Percentiles rank a stretch among this genome's conserved stretches.
Conservation (phyloP, 2,888 invertebrate genomes). For the Dasypogon diadema region DNA sequence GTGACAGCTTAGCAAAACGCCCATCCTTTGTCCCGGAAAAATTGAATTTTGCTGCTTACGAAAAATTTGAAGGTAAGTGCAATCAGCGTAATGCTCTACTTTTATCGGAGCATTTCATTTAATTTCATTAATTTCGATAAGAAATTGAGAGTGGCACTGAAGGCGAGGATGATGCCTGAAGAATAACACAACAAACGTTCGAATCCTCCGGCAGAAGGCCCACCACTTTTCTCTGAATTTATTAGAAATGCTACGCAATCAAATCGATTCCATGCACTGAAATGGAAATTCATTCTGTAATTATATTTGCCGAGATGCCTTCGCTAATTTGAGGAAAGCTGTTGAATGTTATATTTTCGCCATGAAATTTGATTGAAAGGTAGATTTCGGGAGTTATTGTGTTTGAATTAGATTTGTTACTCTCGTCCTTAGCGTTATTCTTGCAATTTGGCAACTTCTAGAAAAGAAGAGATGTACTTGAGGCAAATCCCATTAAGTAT, state of each 20-base stretch:
- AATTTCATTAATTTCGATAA: conserved; percentile 39
- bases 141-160: conserved; percentile 24
- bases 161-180: no score
- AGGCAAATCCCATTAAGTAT: no score
- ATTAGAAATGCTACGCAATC: conserved; percentile 23
- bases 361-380: background rate
- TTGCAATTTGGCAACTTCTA: no score
- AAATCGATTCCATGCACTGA: conserved; percentile 13
- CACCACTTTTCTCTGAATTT: background rate
- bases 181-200: no score
- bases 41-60: conserved; percentile 86
- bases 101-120: conserved; percentile 36
- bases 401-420: no score
- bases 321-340: background rate
- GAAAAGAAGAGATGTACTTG: no score
- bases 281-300: conserved; percentile 10
- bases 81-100: background rate
- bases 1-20: conserved; percentile 69
- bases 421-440: no score
- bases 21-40: conserved; percentile 88
- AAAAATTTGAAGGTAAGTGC: conserved; percentile 90
- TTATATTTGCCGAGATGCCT: conserved; percentile 17
- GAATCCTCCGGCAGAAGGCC: no score
- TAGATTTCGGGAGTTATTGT: background rate
- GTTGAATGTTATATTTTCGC: conserved; percentile 6